phyloP scores from a whole-genome alignment of 2,797 vertebrate species.

The Chaunax sp. region DNA sequence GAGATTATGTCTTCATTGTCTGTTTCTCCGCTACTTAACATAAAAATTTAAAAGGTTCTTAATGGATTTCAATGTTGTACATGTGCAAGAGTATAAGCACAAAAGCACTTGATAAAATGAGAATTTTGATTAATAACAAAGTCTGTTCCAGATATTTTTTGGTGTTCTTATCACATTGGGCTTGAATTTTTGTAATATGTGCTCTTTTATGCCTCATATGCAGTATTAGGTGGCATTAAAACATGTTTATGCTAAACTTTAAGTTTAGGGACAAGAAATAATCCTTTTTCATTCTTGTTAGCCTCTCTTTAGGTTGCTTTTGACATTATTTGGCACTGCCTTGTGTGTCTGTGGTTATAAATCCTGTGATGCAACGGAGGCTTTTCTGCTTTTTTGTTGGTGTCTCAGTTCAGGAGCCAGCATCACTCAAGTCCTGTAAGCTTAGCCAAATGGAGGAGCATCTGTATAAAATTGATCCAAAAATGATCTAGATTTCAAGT shows the following conservation, averaged over 20 bases:
- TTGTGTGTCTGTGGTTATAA: conserved; percentile 28
- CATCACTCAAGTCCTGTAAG: conserved; percentile 31
- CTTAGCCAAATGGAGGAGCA: conserved; percentile 43
- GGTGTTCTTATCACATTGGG: not conserved
- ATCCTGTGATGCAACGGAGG: conserved; percentile 30
- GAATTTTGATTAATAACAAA: not conserved
- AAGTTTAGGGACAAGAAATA: conserved; percentile 3
- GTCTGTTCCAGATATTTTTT: not conserved
- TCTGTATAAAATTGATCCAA: conserved; percentile 29
- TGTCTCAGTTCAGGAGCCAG: conserved; percentile 47
- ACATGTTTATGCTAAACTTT: conserved; percentile 11
- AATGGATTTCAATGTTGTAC: not conserved
- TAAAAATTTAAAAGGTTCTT: too few relatives aligned
- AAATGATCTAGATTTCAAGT: conserved; percentile 26
- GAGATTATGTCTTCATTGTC: too few relatives aligned
- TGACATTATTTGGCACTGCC: conserved; percentile 28
- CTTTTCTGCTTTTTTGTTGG: conserved; percentile 44
- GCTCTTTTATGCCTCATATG: not conserved
- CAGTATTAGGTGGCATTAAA: not conserved
- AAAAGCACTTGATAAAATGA: not conserved
- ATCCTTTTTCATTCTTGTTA: conserved; percentile 26
- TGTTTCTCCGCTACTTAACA: too few relatives aligned
- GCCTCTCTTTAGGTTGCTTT: conserved; percentile 26
- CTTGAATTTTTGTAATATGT: not conserved
- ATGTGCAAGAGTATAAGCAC: too few relatives aligned